Percentiles rank a stretch among this genome's conserved stretches.
Conservation (phyloP, 23 tunicate species). For the Trididemnum nubilum region DNA sequence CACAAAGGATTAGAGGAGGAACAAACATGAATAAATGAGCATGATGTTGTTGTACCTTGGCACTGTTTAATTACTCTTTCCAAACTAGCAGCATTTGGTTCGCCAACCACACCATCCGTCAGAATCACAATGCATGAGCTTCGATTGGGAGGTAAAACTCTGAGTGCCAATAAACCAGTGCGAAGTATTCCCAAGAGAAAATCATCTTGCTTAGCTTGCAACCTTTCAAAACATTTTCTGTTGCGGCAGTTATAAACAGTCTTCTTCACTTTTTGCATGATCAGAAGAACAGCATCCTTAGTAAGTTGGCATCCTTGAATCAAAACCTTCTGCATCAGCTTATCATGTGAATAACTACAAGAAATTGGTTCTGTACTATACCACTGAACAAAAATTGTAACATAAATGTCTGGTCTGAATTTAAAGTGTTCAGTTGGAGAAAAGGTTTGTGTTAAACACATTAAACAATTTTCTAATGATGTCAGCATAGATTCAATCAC, state of each 20-base stretch:
- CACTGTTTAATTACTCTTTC: conserved; percentile 58
- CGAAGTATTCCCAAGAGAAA: conserved; percentile 62
- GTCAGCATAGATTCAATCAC: conserved; percentile 58
- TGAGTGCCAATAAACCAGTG: conserved; percentile 72
- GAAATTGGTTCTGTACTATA: conserved; percentile 25
- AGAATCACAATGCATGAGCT: conserved; percentile 72
- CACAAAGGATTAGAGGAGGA: conserved; percentile 47
- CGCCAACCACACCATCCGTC: conserved; percentile 87
- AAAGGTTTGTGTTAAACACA: conserved; percentile 40
- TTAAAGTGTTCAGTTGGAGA: not conserved
- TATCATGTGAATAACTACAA: not conserved
- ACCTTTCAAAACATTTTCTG: not conserved
- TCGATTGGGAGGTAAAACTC: conserved; percentile 70
- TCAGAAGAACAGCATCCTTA: conserved; percentile 2
- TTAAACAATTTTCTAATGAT: conserved; percentile 59
- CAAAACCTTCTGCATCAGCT: conserved; percentile 57
- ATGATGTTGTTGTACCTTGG: conserved; percentile 56
- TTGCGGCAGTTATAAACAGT: conserved; percentile 21
- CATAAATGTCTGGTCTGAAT: conserved; percentile 60
- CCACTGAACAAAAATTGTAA: conserved; percentile 84
- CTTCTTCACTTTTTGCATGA: conserved; percentile 30
- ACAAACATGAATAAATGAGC: conserved; percentile 71
- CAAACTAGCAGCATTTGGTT: conserved; percentile 60
- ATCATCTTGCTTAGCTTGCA: conserved; percentile 36
- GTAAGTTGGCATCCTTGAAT: conserved; percentile 74